Evolutionary conservation across 2,888 invertebrate genomes (phyloP), one percentile per base, ranked within the genome.

Genomic region (Gortyna flavago): DNA sequence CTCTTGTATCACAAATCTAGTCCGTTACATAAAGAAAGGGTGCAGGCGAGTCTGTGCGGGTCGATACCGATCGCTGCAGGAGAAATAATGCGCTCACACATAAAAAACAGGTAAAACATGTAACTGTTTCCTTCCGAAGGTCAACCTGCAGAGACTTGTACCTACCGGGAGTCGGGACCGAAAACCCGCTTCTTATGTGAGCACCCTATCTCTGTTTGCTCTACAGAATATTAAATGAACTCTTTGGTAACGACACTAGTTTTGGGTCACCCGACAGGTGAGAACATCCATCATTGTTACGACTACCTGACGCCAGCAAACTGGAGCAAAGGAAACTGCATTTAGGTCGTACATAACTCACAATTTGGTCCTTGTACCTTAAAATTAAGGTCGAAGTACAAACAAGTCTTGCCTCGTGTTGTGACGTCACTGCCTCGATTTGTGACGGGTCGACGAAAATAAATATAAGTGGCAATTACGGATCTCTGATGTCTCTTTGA

Each of bases 301-400:
- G 59, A 69, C 83, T 79, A 73, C 73, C 80, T 80, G 80, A 29
- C 83, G 77, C 76, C 76, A 68, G 32, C 41, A 75, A 86, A 80
- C 78, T 85, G 13, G 87, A 61, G 64, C 85, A 77, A 38, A 72
- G 76, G 86, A 72, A 86, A 71, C 76, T 83, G 81, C 84, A 87
- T 87, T 44, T 75, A 79, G 88, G 88, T 85, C 86, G 35, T n/a
- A 74, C 51, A 77, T 85, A 69, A 75, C 62, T 85, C 79, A 77
- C 65, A 21, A 66, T 77, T 69, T 51, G 69, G 61, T 74, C 85
- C 73, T 85, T 77, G 67, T 71, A 62, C 61, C 61, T 65, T 72
- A 16, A 59, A 75, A 87, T 78, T 80, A 64, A 87, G 80, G 78
- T 77, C 72, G 62, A 44, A 16, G 25, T 59, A 80, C 44, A 76